Evolutionary conservation across 2,113 vertebrate species (phyloP), one percentile per base, ranked within the genome.

Genomic region (Tetrao urogallus): DNA sequence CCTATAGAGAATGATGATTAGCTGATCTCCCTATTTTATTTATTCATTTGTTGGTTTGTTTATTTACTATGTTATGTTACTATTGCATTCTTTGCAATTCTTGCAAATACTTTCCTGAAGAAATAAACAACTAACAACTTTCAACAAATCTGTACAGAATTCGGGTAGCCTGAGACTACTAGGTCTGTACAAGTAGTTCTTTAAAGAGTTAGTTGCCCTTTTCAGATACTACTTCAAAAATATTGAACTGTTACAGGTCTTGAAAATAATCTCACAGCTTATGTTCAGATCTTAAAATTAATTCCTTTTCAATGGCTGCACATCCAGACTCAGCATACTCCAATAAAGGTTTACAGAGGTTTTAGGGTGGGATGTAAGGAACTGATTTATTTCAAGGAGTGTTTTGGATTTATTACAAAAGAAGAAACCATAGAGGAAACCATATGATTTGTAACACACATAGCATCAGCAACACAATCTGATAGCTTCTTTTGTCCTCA

Each of bases 171-270:
- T 82, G 43, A 34, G 28, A 75, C 34, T 87, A 28, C 16, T 38
- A 58, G 7, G 85, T 17, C 2, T 54, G 36, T 60, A 58, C 7
- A 73, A 82, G 22, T 65, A 73, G 64, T 69, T 66, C 11, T 21
- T 61, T 77, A 48, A 79, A 65, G 18, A 43, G 34, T 70, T 72
- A 22, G 6, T 40, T 77, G 5, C 30, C 11, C n/a, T 86, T 88
- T 93, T 67, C 36, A 83, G 71, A 66, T 25, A 5, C 75, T 79
- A 36, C 20, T 92, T 27, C 22, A 74, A 86, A 92, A 94, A 66
- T 36, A 52, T 11, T 58, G 13, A n/a, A n/a, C 71, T 22, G 61
- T 80, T 45, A 22, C 48, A 16, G 8, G 4, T 64, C 20, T 66
- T 63, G 36, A 92, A 90, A 92, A 92, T 50, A 71, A 66, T 83